Evolutionary conservation across 2,113 vertebrate genomes (phyloP).

Genomic region (Semicossyphus pulcher): DNA sequence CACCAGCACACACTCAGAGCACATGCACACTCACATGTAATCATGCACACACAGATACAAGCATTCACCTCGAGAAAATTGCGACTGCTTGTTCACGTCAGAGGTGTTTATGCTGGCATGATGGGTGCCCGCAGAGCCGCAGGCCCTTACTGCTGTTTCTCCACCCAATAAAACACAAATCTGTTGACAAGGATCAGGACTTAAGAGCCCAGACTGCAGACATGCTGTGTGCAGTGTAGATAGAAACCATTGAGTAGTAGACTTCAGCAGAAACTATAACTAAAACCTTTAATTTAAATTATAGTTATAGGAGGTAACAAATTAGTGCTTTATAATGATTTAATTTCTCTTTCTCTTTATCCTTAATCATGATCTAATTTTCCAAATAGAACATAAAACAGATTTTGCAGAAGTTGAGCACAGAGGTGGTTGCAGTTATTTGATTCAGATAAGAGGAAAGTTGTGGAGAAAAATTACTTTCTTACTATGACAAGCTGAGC

Average conservation of each 20-base stretch:
- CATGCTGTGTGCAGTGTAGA: not conserved
- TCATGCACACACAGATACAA: constrained; percentile 32
- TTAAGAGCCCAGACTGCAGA: constrained; percentile 52
- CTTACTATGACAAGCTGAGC: no score
- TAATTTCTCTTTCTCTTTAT: no score
- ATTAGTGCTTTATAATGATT: no score
- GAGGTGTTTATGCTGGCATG: constrained; percentile 76
- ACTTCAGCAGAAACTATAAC: no score
- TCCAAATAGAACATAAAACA: no score
- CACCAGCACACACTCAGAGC: not conserved
- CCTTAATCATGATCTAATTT: no score
- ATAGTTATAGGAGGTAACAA: no score
- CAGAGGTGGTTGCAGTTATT: no score
- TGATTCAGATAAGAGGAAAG: no score
- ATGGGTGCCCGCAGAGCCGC: constrained; percentile 61
- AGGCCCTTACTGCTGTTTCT: constrained; percentile 64
- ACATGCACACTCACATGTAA: not conserved
- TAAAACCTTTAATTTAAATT: no score
- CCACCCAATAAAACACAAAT: constrained; percentile 70
- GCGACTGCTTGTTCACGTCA: constrained; percentile 57
- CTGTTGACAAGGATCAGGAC: constrained; percentile 70
- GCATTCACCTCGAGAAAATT: constrained; percentile 49
- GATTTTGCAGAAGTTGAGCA: no score
- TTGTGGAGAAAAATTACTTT: no score
- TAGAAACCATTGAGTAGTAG: constrained; percentile 14